phyloP scores from a whole-genome alignment of 2,113 vertebrate genomes.

The Malaclemys terrapin region DNA sequence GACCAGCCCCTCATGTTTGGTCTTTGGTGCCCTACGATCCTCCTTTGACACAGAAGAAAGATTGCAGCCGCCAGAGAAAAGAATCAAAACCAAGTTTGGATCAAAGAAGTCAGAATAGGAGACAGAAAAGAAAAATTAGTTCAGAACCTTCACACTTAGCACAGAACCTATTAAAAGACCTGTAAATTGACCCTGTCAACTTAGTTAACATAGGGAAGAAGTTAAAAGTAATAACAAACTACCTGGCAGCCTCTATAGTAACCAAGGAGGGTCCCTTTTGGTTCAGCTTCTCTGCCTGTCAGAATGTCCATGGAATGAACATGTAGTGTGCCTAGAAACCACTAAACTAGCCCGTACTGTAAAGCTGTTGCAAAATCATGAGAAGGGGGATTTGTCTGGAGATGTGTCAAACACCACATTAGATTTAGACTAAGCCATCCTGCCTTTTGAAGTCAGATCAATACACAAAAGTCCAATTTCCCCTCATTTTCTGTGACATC shows the following conservation, averaged over 20 bases:
- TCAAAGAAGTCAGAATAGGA: neutral
- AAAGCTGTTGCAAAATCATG: constrained; percentile 15
- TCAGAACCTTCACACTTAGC: neutral
- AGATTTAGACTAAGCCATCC: neutral
- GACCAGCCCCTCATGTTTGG: neutral
- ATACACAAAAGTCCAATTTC: fast-evolving
- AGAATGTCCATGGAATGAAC: neutral
- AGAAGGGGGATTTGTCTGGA: neutral
- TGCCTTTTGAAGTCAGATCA: neutral
- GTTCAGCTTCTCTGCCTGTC: neutral
- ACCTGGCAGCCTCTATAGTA: neutral
- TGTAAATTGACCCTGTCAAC: neutral
- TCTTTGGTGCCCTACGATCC: neutral
- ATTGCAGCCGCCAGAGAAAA: neutral
- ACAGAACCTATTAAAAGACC: neutral
- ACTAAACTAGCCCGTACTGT: neutral
- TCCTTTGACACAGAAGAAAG: neutral
- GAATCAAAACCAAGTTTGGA: neutral
- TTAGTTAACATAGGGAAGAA: neutral
- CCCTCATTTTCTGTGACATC: neutral
- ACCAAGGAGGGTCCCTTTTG: neutral
- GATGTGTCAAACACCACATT: neutral
- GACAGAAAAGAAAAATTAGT: neutral
- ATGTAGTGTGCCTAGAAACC: neutral
- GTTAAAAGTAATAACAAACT: constrained; percentile 1